Percentiles rank a stretch among this genome's conserved stretches.
These are phyloP conservation scores for Petrocephalus sullivani DNA, from an alignment of 2,797 vertebrate species.

Conservation along the genomic window DNA sequence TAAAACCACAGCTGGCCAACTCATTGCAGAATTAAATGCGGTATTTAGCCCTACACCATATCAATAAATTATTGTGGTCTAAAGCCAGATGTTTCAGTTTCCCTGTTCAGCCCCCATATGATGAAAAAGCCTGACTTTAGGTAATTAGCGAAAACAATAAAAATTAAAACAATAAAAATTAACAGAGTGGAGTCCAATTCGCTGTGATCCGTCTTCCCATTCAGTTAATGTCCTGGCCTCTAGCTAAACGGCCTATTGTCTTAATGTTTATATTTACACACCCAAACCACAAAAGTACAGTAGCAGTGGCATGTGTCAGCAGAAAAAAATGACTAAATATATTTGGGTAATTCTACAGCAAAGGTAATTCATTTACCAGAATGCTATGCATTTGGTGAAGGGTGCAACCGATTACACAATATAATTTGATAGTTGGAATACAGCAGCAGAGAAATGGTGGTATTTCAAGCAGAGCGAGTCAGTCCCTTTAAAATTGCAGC, in stretches of 20 bases:
- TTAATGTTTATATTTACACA: background rate
- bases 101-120: no score
- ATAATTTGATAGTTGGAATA: background rate
- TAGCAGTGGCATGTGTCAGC: background rate
- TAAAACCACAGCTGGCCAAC: no score
- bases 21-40: no score
- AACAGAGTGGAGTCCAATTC: no score
- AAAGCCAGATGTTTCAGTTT: no score
- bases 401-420: background rate
- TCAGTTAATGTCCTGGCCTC: background rate
- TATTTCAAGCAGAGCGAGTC: background rate
- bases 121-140: no score
- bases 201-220: background rate
- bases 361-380: background rate
- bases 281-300: background rate
- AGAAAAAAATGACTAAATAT: background rate
- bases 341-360: background rate
- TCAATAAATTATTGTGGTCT: no score
- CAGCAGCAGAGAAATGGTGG: background rate
- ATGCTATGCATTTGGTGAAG: background rate
- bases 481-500: background rate
- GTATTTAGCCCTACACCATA: no score
- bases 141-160: no score
- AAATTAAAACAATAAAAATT: no score
- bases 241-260: background rate